Evolutionary conservation across 2,113 vertebrate species (phyloP).

Genomic region (Tringa solitaria): DNA sequence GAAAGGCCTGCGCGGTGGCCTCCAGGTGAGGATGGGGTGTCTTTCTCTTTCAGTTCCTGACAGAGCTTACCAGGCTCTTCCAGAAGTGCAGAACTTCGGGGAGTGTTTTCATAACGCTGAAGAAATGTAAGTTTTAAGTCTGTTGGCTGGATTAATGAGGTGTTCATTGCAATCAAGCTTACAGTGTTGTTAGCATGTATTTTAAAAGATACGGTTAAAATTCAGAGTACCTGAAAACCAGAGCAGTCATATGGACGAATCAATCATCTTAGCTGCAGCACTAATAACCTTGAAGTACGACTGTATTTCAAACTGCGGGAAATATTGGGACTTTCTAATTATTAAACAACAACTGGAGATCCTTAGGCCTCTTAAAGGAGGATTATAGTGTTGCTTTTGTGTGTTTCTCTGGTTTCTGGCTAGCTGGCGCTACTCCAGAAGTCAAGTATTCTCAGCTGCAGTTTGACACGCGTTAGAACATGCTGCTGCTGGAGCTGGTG

Average conservation of each 20-base stretch:
- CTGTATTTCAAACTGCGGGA: neutral
- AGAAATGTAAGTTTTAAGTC: slow-evolving; percentile 87
- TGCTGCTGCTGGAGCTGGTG: neutral
- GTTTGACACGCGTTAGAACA: neutral
- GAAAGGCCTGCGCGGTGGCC: rapidly evolving
- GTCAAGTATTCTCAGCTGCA: neutral
- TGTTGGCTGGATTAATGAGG: neutral
- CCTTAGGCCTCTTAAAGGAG: neutral
- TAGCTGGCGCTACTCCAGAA: neutral
- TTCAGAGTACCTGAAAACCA: neutral
- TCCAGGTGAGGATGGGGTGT: neutral
- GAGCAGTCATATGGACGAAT: rapidly evolving
- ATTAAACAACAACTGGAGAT: neutral
- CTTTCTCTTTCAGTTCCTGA: slow-evolving; percentile 85
- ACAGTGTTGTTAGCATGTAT: rapidly evolving
- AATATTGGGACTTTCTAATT: neutral
- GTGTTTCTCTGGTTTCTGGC: neutral
- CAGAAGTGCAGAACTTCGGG: slow-evolving; percentile 93
- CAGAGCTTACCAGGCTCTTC: slow-evolving; percentile 95
- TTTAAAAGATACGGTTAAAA: neutral
- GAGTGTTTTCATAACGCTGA: slow-evolving; percentile 94
- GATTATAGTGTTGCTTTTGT: neutral
- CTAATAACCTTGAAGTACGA: neutral
- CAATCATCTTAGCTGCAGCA: rapidly evolving
- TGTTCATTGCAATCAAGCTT: rapidly evolving